A percentile compares a stretch with the other conserved stretches of the same genome.
Conservation (phyloP, 2,113 vertebrate species). For the Octodon degus region DNA sequence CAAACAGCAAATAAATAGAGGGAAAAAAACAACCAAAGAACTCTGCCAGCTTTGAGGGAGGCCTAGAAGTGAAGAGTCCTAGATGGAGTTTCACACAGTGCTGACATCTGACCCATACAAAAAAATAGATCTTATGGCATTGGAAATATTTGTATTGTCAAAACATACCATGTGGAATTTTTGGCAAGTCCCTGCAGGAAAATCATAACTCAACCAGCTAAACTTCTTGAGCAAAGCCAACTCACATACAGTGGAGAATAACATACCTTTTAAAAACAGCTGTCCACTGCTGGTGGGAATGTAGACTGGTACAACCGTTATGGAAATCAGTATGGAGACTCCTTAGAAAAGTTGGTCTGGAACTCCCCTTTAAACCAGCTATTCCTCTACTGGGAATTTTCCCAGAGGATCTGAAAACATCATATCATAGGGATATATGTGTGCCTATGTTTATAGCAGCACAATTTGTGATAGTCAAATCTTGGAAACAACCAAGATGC, state of each 20-base stretch:
- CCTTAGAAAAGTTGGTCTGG: too few species aligned
- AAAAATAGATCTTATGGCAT: background rate
- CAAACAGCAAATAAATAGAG: too few species aligned
- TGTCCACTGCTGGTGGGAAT: too few species aligned
- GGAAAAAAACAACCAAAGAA: background rate
- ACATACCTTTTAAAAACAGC: conserved; percentile 13
- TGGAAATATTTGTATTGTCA: background rate
- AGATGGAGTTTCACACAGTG: background rate
- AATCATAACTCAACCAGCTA: background rate
- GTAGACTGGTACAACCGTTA: too few species aligned
- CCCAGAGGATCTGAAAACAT: too few species aligned
- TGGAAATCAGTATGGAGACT: too few species aligned
- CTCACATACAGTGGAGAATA: background rate
- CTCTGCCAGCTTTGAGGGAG: background rate
- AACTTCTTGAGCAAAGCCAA: conserved; percentile 40
- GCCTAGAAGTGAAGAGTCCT: background rate
- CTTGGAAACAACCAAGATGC: too few species aligned
- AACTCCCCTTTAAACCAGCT: too few species aligned
- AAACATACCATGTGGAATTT: conserved; percentile 23
- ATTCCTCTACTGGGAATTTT: too few species aligned
- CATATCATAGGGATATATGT: too few species aligned
- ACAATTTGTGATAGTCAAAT: too few species aligned
- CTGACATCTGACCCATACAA: background rate
- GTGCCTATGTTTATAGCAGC: too few species aligned
- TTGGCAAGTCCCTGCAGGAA: background rate